Base-by-base conservation (phyloP, 2,888 invertebrate species). In the Dascillus cervinus region DNA sequence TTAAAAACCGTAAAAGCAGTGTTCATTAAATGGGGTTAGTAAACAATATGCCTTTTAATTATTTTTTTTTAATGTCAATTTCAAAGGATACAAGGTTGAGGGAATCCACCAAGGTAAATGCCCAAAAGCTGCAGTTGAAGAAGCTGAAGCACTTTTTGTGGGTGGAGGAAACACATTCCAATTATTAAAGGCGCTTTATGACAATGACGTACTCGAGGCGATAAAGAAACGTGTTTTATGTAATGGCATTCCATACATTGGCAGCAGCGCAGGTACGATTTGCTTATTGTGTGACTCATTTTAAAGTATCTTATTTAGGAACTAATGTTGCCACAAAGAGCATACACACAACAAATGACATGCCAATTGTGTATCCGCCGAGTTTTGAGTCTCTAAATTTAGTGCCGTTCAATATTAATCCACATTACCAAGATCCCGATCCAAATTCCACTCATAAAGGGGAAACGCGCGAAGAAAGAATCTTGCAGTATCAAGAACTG, bases 291-390 rank as follows among this genome's bases (percentile, higher is more conserved):
- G n/a, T n/a, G n/a, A n/a, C n/a, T n/a, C n/a, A n/a, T n/a, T n/a
- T n/a, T n/a, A n/a, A n/a, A n/a, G n/a, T n/a, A n/a, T 22, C 3
- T 24, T 15, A 21, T 11, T 20, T 12, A 59, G 60, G 60, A 23
- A 83, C 85, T 8, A 89, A 88, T 69, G 82, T 88, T 8, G 82
- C 86, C 5, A 86, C 88, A 2, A 67, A 68, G 43, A 82, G 78
- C 44, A 88, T 89, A 47, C 72, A 79, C 50, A 88, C 87, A 3
- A 88, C 88, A 25, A 89, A 89, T 67, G 88, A 89, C 56, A 88
- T 89, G 88, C 89, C 88, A 3, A 83, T 89, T 34, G 74, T 73
- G n/a, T 77, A 73, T 58, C 86, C 86, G 21, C 82, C 83, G 13
- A 70, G 70, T 27, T 82, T 87, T 62, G 67, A 77, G 41, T 86